Conservation (phyloP, 2,113 vertebrate genomes). For the Cephalopterus ornatus region DNA sequence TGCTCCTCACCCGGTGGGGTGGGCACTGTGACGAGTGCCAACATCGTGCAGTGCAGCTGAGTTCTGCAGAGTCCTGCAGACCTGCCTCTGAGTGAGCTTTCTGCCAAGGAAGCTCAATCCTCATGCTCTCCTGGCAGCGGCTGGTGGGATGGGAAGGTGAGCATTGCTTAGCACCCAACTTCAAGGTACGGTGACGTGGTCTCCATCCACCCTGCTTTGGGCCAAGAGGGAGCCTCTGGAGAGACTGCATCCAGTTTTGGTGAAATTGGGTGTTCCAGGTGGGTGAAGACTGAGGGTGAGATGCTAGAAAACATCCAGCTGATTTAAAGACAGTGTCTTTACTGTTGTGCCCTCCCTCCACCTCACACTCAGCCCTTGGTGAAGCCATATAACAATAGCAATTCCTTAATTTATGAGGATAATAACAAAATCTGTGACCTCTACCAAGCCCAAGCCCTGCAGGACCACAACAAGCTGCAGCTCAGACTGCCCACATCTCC, state of each 20-base stretch:
- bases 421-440: background rate
- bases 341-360: background rate
- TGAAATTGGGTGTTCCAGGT: background rate
- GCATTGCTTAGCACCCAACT: background rate
- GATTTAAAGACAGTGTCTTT: background rate
- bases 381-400: accelerated
- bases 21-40: accelerated
- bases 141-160: background rate
- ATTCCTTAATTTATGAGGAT: background rate
- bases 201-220: background rate
- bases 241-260: background rate
- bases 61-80: background rate
- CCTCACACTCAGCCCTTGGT: background rate
- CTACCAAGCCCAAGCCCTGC: background rate
- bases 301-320: background rate
- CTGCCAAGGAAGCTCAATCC: background rate
- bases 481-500: background rate
- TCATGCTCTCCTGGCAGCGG: background rate
- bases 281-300: background rate
- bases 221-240: background rate
- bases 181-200: background rate
- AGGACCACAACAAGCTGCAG: background rate
- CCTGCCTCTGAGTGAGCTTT: background rate
- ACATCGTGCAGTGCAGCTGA: background rate
- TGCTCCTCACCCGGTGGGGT: background rate